Evolutionary conservation across 2,797 vertebrate species (phyloP).

Genomic region (Benthosema pterotum): DNA sequence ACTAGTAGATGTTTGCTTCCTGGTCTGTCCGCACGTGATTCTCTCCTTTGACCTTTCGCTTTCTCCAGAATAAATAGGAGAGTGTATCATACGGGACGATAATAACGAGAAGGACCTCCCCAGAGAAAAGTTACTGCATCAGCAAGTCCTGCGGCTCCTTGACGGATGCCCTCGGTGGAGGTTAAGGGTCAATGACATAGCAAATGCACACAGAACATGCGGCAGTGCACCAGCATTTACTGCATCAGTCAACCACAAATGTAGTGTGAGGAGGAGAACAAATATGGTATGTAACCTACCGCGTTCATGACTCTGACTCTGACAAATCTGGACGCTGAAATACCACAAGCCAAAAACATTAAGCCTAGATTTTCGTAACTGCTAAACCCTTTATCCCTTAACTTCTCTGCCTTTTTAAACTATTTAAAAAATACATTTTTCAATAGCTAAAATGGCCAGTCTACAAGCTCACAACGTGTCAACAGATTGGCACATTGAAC

Average conservation of each 20-base stretch:
- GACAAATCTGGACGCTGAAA: slow-evolving; percentile 50
- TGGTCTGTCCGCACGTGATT: slow-evolving; percentile 6
- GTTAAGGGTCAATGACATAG: slow-evolving; percentile 52
- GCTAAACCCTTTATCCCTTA: too few species aligned
- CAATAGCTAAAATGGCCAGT: too few species aligned
- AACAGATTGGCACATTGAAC: too few species aligned
- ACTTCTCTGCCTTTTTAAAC: too few species aligned
- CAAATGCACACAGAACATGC: slow-evolving; percentile 22
- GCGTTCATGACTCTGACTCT: not conserved
- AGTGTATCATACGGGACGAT: slow-evolving; percentile 31
- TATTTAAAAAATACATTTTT: too few species aligned
- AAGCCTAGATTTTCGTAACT: too few species aligned
- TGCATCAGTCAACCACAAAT: not conserved
- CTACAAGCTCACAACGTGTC: too few species aligned
- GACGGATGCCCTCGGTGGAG: slow-evolving; percentile 25
- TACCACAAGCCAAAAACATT: slow-evolving; percentile 59
- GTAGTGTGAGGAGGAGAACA: slow-evolving; percentile 22
- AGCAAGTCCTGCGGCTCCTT: slow-evolving; percentile 39
- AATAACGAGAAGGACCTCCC: slow-evolving; percentile 5
- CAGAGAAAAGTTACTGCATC: slow-evolving; percentile 50
- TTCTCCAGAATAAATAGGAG: slow-evolving; percentile 36
- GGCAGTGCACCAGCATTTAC: slow-evolving; percentile 17
- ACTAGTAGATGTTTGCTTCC: slow-evolving; percentile 22
- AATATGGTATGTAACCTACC: slow-evolving; percentile 17
- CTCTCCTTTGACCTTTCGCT: slow-evolving; percentile 34